A percentile compares a stretch with the other conserved stretches of the same genome.
phyloP scores from a whole-genome alignment of 2,797 vertebrate genomes.

The Enteromius argenteus region DNA sequence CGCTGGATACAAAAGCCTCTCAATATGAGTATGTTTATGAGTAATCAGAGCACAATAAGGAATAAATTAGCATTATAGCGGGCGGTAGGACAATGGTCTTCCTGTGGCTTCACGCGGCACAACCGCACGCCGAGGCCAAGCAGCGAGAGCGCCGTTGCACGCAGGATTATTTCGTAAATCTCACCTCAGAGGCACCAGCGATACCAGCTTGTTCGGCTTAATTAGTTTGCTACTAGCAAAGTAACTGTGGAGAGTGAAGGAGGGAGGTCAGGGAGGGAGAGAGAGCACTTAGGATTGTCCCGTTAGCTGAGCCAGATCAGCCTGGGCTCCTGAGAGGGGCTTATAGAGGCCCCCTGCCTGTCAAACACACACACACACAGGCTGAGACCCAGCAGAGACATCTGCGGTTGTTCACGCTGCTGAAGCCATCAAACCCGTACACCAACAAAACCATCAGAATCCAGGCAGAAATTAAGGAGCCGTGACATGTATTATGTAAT shows the following conservation, averaged over 20 bases:
- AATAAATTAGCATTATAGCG: conserved; percentile 47
- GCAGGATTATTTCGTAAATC: conserved; percentile 59
- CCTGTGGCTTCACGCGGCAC: conserved; percentile 11
- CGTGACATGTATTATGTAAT: conserved; percentile 4
- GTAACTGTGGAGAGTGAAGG: conserved; percentile 57
- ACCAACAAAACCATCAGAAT: conserved; percentile 28
- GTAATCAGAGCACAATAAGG: conserved; percentile 59
- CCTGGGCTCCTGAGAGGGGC: conserved; percentile 49
- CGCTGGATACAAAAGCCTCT: conserved; percentile 58
- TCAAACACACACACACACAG: conserved; percentile 40
- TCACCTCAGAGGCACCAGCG: conserved; percentile 63
- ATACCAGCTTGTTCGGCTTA: conserved; percentile 64
- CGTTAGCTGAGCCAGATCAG: conserved; percentile 43
- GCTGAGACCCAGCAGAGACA: conserved; percentile 39
- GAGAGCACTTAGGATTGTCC: conserved; percentile 51
- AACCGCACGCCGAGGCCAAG: neutral
- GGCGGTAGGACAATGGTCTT: conserved; percentile 43
- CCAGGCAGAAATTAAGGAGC: conserved; percentile 5
- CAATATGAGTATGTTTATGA: conserved; percentile 56
- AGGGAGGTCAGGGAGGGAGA: conserved; percentile 15
- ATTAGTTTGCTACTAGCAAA: conserved; percentile 65
- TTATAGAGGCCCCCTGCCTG: conserved; percentile 50
- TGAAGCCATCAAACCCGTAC: conserved; percentile 16
- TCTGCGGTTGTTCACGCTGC: conserved; percentile 1
- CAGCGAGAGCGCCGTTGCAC: conserved; percentile 22